Conservation (phyloP, 2,113 vertebrate genomes). For the Mungos mungo region DNA sequence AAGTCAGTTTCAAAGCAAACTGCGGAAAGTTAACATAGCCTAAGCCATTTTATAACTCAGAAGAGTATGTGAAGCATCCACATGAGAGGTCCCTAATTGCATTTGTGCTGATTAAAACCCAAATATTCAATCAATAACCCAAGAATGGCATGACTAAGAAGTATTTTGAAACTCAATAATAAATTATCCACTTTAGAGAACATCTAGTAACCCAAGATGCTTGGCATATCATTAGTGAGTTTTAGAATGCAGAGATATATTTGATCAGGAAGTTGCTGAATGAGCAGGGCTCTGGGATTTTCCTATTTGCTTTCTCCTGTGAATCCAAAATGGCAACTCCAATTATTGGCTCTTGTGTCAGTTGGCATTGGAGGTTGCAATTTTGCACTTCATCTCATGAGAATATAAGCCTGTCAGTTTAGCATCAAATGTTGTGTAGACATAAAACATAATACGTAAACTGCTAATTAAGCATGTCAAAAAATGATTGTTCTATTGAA, state of each 20-base stretch:
- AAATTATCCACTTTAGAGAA: background rate
- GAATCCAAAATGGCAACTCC: background rate
- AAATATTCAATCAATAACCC: background rate
- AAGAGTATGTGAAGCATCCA: background rate
- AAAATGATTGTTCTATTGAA: background rate
- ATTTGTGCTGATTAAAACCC: background rate
- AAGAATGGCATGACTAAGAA: background rate
- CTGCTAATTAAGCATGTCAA: background rate
- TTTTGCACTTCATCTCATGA: background rate
- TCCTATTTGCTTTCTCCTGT: background rate
- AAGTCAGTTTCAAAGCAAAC: background rate
- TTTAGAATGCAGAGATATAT: background rate
- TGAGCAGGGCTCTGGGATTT: background rate
- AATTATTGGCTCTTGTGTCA: background rate
- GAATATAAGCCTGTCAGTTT: background rate
- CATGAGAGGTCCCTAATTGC: rapidly evolving
- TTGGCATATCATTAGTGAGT: background rate
- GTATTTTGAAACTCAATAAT: background rate
- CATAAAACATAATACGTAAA: background rate
- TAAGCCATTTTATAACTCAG: background rate
- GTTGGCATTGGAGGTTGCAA: background rate
- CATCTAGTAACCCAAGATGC: background rate
- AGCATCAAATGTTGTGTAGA: background rate
- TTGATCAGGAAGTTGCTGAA: background rate
- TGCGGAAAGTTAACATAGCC: background rate